Evolutionary conservation across 2,797 vertebrate genomes (phyloP).

Genomic region (Falco biarmicus): DNA sequence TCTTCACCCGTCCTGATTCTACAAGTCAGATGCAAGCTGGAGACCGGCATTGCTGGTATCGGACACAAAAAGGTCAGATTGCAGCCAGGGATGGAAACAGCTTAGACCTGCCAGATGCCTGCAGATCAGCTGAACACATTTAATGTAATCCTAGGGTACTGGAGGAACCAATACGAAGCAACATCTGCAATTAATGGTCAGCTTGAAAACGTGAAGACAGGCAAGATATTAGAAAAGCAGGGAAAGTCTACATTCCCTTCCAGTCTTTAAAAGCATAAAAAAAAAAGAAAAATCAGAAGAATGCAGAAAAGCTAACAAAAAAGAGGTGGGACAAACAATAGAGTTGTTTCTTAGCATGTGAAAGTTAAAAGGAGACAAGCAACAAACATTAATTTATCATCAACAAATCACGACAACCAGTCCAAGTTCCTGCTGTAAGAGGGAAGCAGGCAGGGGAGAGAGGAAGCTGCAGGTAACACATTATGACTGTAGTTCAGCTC

Average conservation of each 20-base stretch:
- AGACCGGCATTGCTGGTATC: neutral
- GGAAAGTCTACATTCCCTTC: neutral
- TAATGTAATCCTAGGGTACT: neutral
- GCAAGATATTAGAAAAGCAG: neutral
- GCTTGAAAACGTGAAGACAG: neutral
- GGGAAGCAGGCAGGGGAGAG: neutral
- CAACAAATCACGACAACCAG: neutral
- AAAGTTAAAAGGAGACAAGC: neutral
- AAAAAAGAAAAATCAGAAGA: neutral
- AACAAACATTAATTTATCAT: neutral
- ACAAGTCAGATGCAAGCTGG: neutral
- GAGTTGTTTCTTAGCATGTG: neutral
- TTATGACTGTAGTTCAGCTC: neutral
- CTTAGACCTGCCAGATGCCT: neutral
- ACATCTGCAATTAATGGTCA: neutral
- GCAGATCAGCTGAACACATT: neutral
- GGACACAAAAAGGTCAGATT: slow-evolving; percentile 22
- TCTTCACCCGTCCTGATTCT: neutral
- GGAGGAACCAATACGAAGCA: neutral
- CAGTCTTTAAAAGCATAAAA: neutral
- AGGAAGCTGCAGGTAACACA: neutral
- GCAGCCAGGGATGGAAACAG: neutral
- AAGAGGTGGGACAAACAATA: neutral
- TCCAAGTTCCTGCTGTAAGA: neutral
- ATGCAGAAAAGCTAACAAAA: neutral